Evolutionary conservation across 2,113 vertebrate genomes (phyloP).

Genomic region (Thryonomys swinderianus): DNA sequence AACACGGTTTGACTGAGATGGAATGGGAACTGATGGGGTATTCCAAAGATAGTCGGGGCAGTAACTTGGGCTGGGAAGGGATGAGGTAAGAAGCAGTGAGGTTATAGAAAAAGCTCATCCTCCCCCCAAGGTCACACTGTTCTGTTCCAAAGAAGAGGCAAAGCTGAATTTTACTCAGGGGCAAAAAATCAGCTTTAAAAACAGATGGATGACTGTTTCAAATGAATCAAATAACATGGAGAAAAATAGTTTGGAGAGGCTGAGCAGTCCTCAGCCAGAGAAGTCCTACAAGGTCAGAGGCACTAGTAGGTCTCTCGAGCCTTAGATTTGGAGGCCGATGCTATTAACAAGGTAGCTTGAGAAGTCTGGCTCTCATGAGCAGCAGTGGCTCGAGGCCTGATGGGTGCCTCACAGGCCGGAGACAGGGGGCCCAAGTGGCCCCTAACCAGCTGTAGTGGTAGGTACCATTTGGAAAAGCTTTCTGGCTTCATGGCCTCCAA

Average conservation of each 20-base stretch:
- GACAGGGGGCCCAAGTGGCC: background rate
- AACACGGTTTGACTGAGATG: background rate
- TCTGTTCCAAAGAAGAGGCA: background rate
- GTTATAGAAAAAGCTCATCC: background rate
- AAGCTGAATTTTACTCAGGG: slow-evolving; percentile 6
- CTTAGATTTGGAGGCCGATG: background rate
- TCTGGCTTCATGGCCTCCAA: background rate
- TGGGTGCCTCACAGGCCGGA: background rate
- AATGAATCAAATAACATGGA: background rate
- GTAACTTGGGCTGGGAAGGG: background rate
- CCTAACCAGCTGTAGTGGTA: background rate
- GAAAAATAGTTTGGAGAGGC: background rate
- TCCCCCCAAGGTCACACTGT: background rate
- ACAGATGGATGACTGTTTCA: background rate
- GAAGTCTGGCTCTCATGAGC: background rate
- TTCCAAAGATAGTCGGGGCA: background rate
- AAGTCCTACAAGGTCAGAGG: background rate
- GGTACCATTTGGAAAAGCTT: background rate
- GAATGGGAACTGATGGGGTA: background rate
- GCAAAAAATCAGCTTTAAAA: background rate
- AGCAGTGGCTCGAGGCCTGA: background rate
- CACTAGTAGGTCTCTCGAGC: background rate
- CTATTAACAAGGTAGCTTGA: accelerated
- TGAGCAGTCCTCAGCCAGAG: background rate
- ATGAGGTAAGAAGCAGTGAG: background rate